phyloP scores from a whole-genome alignment of 2,888 invertebrate species.

The Idaea aversata region DNA sequence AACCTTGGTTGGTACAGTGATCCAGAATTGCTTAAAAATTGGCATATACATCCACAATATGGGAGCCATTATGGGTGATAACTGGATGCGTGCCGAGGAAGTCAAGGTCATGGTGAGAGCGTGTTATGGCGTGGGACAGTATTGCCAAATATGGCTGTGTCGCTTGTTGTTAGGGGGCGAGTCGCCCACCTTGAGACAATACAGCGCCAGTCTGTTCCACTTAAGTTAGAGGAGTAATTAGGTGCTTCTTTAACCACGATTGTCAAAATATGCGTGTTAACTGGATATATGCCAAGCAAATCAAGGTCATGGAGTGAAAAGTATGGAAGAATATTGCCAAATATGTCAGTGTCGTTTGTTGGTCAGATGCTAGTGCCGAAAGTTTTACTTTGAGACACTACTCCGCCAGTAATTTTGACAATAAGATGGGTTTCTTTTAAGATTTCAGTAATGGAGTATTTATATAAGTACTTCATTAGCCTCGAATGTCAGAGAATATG shows the following conservation, averaged over 20 bases:
- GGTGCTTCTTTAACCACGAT: neutral
- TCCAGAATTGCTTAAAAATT: neutral
- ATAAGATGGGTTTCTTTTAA: no score
- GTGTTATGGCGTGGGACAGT: neutral
- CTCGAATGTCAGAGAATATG: no score
- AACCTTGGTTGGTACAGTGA: neutral
- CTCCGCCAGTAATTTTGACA: no score
- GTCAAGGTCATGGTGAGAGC: neutral
- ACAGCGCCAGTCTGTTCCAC: neutral
- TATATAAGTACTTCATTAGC: no score
- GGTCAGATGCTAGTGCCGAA: no score
- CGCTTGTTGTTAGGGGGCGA: neutral
- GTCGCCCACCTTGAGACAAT: neutral
- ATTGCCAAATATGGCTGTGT: neutral
- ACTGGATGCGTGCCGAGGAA: neutral
- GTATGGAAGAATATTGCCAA: no score
- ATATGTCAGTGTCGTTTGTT: no score
- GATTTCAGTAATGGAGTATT: no score
- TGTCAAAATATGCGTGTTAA: neutral
- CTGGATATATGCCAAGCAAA: neutral
- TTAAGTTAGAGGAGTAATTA: neutral
- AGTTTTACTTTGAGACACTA: no score
- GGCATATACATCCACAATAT: neutral
- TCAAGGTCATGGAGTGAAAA: neutral
- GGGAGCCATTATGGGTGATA: neutral